Evolutionary conservation across 2,888 invertebrate genomes (phyloP), one percentile per base, ranked within the genome.

Genomic region (Brachynemurus nebulosus): DNA sequence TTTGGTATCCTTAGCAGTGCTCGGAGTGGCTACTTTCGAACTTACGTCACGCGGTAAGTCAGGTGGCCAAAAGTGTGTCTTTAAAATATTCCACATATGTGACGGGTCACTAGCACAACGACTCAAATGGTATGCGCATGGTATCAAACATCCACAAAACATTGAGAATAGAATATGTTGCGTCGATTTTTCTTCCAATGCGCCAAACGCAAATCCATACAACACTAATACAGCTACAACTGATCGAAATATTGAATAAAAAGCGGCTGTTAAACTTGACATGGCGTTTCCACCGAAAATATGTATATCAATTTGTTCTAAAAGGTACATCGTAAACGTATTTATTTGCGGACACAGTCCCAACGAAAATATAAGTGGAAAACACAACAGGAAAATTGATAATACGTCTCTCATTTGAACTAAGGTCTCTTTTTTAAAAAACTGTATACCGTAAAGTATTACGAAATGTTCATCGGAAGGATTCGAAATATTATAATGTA

Each of bases 271-370:
- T 3, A 97, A 65, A 59, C 88, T 85, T 44, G 85, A 84, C 8
- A 85, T 82, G 0, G 90, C 91, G 57, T 86, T 91, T 0, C 90
- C 90, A 2, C 90, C 90, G 57, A 90, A 90, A 2, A 86, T 60
- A 57, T 89, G 86, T 80, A 85, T 93, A 64, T 83, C 96, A 57
- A 78, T 74, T 71, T 98, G 98, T 63, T 98, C 98, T 53, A 96
- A 69, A n/a, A 92, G 68, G 64, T 96, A 97, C 85, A 95, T 90
- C 7, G 84, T 64, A 62, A 97, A 95, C 1, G 98, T 98, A 60
- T 95, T 96, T 44, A 97, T 86, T 68, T 89, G 98, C 3, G 98
- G 98, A 58, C 98, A 86, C 37, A 98, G 69, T 1, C 98, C 98
- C 49, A 97, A 68, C 37, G 92, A 95, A 66, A 97, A 97, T 20